phyloP scores from a whole-genome alignment of 2,113 vertebrate genomes.

The Chinchilla lanigera region DNA sequence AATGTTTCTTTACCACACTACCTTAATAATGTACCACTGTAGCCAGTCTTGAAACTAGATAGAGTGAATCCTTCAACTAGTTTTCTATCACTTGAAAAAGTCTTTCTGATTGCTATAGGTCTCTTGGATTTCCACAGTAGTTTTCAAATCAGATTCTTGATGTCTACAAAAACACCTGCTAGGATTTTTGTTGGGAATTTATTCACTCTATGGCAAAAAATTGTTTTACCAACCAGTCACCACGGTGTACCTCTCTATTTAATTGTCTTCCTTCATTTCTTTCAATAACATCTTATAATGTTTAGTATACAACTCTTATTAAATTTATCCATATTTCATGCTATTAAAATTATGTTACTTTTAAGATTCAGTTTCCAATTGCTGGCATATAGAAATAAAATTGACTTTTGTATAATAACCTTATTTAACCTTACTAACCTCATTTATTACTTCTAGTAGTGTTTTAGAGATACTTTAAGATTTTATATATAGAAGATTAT shows the following conservation, averaged over 20 bases:
- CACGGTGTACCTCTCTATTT: neutral
- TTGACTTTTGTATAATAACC: neutral
- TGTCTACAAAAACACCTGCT: neutral
- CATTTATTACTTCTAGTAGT: neutral
- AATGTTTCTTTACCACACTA: neutral
- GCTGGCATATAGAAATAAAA: neutral
- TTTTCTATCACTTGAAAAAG: neutral
- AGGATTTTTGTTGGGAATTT: neutral
- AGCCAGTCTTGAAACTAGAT: neutral
- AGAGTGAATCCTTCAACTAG: neutral
- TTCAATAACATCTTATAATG: neutral
- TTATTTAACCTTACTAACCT: slow-evolving; percentile 3
- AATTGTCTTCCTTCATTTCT: neutral
- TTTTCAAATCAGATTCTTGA: neutral
- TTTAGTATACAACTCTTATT: neutral
- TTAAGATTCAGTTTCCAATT: slow-evolving; percentile 28
- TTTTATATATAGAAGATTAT: slow-evolving; percentile 1
- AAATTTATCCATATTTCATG: neutral
- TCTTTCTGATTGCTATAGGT: neutral
- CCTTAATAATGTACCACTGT: neutral
- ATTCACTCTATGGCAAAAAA: neutral
- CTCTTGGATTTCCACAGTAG: neutral
- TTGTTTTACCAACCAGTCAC: neutral
- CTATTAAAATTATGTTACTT: neutral
- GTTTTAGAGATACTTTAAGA: neutral